Percentiles rank a stretch among this genome's conserved stretches.
phyloP scores from a whole-genome alignment of 2,113 vertebrate genomes.

The Cebidichthys violaceus region DNA sequence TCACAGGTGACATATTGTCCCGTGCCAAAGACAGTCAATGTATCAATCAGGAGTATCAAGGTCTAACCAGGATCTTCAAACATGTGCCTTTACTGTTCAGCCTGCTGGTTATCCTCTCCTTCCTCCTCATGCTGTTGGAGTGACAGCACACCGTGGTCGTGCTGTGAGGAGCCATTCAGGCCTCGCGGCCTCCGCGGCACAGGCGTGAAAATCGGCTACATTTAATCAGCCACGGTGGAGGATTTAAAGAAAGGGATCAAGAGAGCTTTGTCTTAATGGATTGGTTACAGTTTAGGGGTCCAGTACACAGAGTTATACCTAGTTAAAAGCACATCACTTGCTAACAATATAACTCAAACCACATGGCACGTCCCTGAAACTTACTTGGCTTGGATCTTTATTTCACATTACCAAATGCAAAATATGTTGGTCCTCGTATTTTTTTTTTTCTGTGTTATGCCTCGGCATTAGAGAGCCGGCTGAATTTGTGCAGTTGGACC shows the following conservation, averaged over 20 bases:
- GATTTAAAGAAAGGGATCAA: constrained; percentile 78
- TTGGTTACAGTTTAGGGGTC: constrained; percentile 78
- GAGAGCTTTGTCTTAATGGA: constrained; percentile 81
- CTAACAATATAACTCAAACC: constrained; percentile 77
- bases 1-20: not conserved
- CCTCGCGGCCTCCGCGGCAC: constrained; percentile 56
- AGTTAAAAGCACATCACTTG: constrained; percentile 69
- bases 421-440: constrained; percentile 17
- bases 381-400: constrained; percentile 18
- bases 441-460: not conserved
- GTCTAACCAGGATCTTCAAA: not conserved
- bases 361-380: constrained; percentile 64
- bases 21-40: not conserved
- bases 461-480: not conserved
- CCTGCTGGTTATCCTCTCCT: constrained; percentile 50
- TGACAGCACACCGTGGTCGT: constrained; percentile 60
- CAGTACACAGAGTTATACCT: constrained; percentile 68
- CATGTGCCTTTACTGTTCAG: constrained; percentile 5
- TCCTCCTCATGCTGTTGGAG: constrained; percentile 51
- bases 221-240: constrained; percentile 82
- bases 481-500: constrained; percentile 31
- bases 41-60: not conserved
- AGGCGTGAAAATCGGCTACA: constrained; percentile 81
- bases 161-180: constrained; percentile 76
- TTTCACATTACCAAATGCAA: not conserved